These are phyloP conservation scores for Argyra leucocephala DNA, from an alignment of 2,888 invertebrate genomes.

Conservation along the genomic window DNA sequence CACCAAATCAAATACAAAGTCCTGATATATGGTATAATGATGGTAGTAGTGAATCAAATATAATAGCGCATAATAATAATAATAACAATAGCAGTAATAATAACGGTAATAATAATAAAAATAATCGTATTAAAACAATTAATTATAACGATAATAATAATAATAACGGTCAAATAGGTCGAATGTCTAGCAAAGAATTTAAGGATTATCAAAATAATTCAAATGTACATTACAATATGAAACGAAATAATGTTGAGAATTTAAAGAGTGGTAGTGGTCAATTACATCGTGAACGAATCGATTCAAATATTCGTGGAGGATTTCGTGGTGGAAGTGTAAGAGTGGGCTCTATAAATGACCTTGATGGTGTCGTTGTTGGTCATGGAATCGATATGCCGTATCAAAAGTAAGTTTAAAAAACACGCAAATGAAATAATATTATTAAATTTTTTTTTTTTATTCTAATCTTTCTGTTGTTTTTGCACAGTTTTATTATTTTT, in stretches of 20 bases:
- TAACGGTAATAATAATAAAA: slow-evolving; percentile 31
- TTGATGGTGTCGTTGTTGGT: slow-evolving; percentile 15
- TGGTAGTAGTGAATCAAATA: slow-evolving; percentile 27
- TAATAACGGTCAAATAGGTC: neutral
- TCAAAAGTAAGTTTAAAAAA: slow-evolving; percentile 18
- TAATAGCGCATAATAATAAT: slow-evolving; percentile 30
- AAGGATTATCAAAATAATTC: slow-evolving; percentile 20
- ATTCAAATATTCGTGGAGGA: slow-evolving; percentile 11
- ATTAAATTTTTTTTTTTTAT: neutral
- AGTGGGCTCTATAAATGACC: slow-evolving; percentile 13
- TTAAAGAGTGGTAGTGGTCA: slow-evolving; percentile 1
- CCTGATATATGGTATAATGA: slow-evolving; percentile 45
- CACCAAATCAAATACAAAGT: slow-evolving; percentile 39
- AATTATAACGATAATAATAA: slow-evolving; percentile 7
- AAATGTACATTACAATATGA: neutral
- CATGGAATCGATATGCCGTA: slow-evolving; percentile 15
- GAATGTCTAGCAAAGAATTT: slow-evolving; percentile 18
- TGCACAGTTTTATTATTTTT: neutral
- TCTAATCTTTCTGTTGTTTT: neutral
- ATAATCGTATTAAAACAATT: slow-evolving; percentile 21
- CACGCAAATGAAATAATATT: slow-evolving; percentile 13
- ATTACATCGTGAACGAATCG: slow-evolving; percentile 7
- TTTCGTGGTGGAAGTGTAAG: neutral
- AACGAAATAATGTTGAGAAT: neutral
- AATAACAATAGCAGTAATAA: slow-evolving; percentile 25